phyloP scores from a whole-genome alignment of 2,797 vertebrate genomes.

The Lagocephalus sceleratus region DNA sequence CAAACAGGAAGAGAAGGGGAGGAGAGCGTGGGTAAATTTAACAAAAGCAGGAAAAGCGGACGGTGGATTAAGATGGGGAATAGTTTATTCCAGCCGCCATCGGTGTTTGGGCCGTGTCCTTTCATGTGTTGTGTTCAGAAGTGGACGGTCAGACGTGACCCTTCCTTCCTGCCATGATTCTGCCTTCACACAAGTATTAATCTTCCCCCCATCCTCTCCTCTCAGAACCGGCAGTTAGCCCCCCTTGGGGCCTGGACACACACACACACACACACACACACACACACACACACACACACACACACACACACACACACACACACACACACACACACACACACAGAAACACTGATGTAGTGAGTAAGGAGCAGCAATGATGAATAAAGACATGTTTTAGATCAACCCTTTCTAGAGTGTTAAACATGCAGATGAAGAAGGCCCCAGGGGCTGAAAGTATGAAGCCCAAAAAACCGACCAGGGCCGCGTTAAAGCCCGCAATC shows the following conservation, averaged over 20 bases:
- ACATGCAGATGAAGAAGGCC: conserved; percentile 5
- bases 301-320: too few species aligned
- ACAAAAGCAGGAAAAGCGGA: conserved; percentile 36
- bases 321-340: conserved; percentile 1
- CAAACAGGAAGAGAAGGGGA: conserved; percentile 36
- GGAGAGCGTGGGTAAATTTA: conserved; percentile 23
- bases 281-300: conserved; percentile 6
- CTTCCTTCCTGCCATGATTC: conserved; percentile 65
- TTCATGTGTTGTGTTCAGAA: conserved; percentile 32
- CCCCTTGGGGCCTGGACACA: conserved; percentile 46
- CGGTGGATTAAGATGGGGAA: conserved; percentile 14
- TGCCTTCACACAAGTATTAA: conserved; percentile 70
- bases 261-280: conserved; percentile 1
- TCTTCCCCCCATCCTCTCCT: conserved; percentile 67
- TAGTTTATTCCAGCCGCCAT: conserved; percentile 40
- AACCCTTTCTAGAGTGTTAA: conserved; percentile 76
- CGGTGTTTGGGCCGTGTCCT: conserved; percentile 24
- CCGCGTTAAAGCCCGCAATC: conserved; percentile 23
- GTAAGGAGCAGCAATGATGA: conserved; percentile 63
- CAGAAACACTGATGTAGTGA: conserved; percentile 12
- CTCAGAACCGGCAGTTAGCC: conserved; percentile 54
- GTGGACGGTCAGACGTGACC: conserved; percentile 67
- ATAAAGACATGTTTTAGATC: conserved; percentile 73
- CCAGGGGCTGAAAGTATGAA: conserved; percentile 2
- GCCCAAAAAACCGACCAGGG: conserved; percentile 34